Percentiles rank a stretch among this genome's conserved stretches.
These are phyloP conservation scores for Plecturocebus donacophilus DNA, from an alignment of 2,113 vertebrate species.

Conservation along the genomic window DNA sequence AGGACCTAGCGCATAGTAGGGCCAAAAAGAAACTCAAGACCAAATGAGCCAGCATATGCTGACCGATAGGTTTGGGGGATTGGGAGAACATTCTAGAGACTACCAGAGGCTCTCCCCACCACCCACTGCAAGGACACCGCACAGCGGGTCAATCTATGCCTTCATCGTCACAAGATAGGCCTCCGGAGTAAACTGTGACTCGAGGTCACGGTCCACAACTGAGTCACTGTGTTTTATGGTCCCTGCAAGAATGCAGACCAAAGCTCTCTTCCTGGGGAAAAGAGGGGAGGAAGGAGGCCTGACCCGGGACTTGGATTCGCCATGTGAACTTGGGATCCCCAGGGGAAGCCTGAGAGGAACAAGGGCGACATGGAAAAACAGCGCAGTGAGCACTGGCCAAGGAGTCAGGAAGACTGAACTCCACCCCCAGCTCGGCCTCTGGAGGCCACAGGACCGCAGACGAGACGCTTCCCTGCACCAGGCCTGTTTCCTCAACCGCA, in stretches of 20 bases:
- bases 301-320: fast-evolving
- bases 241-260: neutral
- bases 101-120: fast-evolving
- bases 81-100: neutral
- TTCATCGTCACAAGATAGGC: neutral
- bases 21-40: neutral
- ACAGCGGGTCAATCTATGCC: neutral
- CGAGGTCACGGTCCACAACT: neutral
- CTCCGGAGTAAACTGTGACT: neutral
- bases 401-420: neutral
- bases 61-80: too few species aligned
- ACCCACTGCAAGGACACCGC: neutral
- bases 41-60: neutral
- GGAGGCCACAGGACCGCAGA: neutral
- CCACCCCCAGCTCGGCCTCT: neutral
- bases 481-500: neutral
- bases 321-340: neutral
- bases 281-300: neutral
- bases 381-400: fast-evolving
- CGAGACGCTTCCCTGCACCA: too few species aligned
- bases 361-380: neutral
- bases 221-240: neutral
- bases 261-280: neutral
- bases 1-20: neutral
- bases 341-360: neutral